phyloP scores from a whole-genome alignment of 2,888 invertebrate species.

The Cremastinae sp. region DNA sequence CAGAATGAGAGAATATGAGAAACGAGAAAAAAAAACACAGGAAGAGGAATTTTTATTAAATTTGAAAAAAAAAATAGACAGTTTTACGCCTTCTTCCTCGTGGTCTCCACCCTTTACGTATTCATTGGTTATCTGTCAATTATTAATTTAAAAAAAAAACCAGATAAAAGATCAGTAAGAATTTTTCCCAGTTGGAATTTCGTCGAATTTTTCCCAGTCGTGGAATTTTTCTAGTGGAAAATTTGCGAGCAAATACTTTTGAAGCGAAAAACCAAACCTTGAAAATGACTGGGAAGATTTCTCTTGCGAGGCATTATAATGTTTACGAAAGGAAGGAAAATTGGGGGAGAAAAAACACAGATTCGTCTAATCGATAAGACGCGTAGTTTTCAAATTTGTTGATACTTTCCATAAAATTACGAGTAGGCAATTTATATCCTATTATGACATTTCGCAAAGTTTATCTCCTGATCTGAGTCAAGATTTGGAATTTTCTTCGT shows the following conservation, averaged over 20 bases:
- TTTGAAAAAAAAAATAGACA: conserved; percentile 62
- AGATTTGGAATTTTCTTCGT: background rate
- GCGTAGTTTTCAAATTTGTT: conserved; percentile 73
- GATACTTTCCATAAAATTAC: conserved; percentile 75
- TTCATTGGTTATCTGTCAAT: conserved; percentile 79
- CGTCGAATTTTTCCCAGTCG: too few relatives aligned
- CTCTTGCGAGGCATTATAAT: conserved; percentile 45
- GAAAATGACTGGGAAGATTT: conserved; percentile 47
- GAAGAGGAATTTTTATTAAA: conserved; percentile 62
- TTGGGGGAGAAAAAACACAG: conserved; percentile 15
- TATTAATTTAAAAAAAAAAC: conserved; percentile 75
- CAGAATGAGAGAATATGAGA: conserved; percentile 46
- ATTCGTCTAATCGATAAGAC: conserved; percentile 66
- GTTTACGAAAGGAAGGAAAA: conserved; percentile 44
- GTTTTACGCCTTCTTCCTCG: conserved; percentile 76
- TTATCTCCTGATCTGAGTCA: conserved; percentile 64
- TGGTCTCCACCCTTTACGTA: conserved; percentile 73
- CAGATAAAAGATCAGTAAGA: conserved; percentile 22
- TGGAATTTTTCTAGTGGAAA: conserved; percentile 7
- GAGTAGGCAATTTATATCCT: conserved; percentile 59
- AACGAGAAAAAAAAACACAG: conserved; percentile 6
- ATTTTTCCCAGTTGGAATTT: conserved; percentile 52
- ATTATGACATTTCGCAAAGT: conserved; percentile 75
- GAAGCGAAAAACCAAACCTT: conserved; percentile 38
- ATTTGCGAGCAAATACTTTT: conserved; percentile 30